Evolutionary conservation across 53 echinoderm and acorn worm species (phyloP), one percentile per base, ranked within the genome.

Genomic region (Astropecten irregularis): DNA sequence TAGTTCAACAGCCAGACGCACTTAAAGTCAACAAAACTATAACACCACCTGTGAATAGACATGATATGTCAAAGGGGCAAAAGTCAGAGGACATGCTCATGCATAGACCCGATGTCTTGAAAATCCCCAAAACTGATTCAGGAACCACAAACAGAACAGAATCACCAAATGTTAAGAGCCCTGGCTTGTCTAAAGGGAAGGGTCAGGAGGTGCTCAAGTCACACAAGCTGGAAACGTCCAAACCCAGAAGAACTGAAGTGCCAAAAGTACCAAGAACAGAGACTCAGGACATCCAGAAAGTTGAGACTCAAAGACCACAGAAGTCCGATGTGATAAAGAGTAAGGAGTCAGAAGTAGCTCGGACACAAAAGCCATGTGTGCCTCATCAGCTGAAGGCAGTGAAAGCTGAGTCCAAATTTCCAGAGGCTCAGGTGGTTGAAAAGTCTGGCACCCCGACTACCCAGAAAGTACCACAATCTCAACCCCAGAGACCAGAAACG

Each of bases 401-500:
- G 37, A 71, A 71, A 55, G 38, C 14, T 8, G 73, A 72, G 56
- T 18, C 69, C 34, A 25, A 83, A 34, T 16, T 22, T 27, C 55
- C 84, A 16, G 56, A 31, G 40, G 40, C 35, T 30, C 69, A 29
- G n/a, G n/a, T n/a, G n/a, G n/a, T n/a, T n/a, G n/a, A n/a, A n/a
- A 50, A 68, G 23, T 38, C 15, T 9, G 61, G 47, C 10, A 25
- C 38, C 56, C 14, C 49, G 15, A 61, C n/a, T 39, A 16, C 61
- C 26, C 85, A 85, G 39, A 59, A 85, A 49, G 48, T 23, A 16
- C 18, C 21, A 7, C 84, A 44, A 46, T 34, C 84, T 35, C 72
- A 68, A 30, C 73, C 48, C 25, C 62, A 13, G 6, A 69, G 59
- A 49, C 46, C 58, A 69, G 58, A 71, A 72, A 57, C 71, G 19